Conservation (phyloP, 2,113 vertebrate genomes). For the Crotalus tigris region DNA sequence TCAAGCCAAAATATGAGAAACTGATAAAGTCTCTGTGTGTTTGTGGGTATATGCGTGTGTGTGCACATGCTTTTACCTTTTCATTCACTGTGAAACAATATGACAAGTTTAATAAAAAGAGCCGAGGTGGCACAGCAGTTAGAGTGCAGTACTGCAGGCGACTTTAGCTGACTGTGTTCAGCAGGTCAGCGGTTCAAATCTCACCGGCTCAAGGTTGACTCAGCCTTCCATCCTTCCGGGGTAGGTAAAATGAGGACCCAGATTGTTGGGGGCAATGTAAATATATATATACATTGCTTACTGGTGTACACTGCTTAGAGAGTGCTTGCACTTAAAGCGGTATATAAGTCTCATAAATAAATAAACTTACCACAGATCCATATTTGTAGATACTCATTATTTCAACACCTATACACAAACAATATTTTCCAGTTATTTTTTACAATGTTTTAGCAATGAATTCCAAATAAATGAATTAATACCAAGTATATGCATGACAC, state of each 20-base stretch:
- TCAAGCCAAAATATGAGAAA: neutral
- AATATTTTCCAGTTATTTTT: constrained; percentile 56
- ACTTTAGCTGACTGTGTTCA: no score
- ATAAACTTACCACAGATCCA: constrained; percentile 87
- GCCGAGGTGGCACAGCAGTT: no score
- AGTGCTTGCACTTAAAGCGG: no score
- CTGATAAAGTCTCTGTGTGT: neutral
- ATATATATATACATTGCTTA: no score
- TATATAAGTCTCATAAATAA: no score
- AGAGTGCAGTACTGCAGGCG: no score
- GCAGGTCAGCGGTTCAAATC: no score
- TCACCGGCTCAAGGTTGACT: no score
- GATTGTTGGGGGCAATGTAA: no score
- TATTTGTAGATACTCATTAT: constrained; percentile 99
- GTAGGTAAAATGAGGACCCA: no score
- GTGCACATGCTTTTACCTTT: neutral
- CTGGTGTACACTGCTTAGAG: no score
- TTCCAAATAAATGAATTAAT: neutral
- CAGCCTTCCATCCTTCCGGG: no score
- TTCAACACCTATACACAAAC: constrained; percentile 82
- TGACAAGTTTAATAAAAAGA: neutral
- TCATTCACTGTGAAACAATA: neutral
- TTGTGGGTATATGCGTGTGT: neutral
- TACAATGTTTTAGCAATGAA: neutral
- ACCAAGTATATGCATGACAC: neutral